Base-by-base conservation (phyloP, 2,113 vertebrate species). In the Xiphophorus couchianus region DNA sequence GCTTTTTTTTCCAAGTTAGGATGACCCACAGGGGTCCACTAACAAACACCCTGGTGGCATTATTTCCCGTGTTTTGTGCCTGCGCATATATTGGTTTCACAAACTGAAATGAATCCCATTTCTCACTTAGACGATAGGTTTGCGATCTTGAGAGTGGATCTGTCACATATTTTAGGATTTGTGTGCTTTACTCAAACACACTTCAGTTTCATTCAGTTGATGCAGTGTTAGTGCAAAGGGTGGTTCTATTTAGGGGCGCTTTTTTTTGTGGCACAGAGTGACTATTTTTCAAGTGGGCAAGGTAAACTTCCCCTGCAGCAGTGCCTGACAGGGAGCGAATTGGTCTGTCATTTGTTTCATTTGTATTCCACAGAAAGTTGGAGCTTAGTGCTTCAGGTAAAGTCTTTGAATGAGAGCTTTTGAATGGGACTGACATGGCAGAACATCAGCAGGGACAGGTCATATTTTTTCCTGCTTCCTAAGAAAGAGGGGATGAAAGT, bases 21-120 rank as follows among this genome's bases (percentile, higher is more conserved):
- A 91, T 89, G 84, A 91, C 88, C 81, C 90, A 82, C 91, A 35
- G 28, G 92, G 89, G 92, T 86, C 84, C 87, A 80, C 82, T 91
- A 86, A 87, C 12, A 1, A 66, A 37, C 62, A 78, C 63, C 29
- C 75, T 72, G 62, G 83, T 69, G 61, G 73, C 68, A 77, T 82
- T 81, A 83, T 79, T 80, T 69, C 70, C 58, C 25, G 70, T 51
- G 54, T 66, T 79, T 66, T 73, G 68, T 72, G 73, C 42, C 62
- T 51, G 48, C 67, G 84, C 71, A 78, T 77, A 78, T 83, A 82
- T 87, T 90, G 81, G 84, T 84, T 88, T 82, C 66, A 68, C 67
- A 62, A 62, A 75, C 39, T 65, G 67, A 71, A 85, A 85, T 74
- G 37, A 82, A 67, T 68, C 61, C 62, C 66, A 79, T 87, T 84